A percentile compares a stretch with the other conserved stretches of the same genome.
These are phyloP conservation scores for Macropis europaea DNA, from an alignment of 2,888 invertebrate genomes.

Conservation along the genomic window DNA sequence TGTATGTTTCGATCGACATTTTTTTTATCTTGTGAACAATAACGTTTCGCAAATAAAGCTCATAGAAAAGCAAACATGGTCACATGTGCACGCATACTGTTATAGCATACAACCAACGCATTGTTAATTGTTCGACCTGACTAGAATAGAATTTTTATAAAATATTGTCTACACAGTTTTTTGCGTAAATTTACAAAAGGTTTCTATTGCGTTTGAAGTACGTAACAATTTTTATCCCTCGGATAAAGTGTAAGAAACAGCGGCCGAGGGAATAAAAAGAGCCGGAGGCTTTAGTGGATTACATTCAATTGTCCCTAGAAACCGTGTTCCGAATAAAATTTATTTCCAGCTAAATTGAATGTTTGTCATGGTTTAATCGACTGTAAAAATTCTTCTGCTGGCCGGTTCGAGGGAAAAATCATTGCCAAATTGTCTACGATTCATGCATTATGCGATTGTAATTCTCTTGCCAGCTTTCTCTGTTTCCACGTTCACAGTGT, in stretches of 20 bases:
- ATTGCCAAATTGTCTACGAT: constrained; percentile 47
- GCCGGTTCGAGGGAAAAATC: constrained; percentile 39
- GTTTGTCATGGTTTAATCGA: constrained; percentile 57
- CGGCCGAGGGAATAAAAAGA: neutral
- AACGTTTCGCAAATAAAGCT: no score
- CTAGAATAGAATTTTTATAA: no score
- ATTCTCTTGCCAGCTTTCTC: constrained; percentile 35
- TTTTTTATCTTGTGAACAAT: no score
- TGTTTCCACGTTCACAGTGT: constrained; percentile 14
- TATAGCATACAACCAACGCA: no score
- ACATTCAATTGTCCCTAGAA: constrained; percentile 13
- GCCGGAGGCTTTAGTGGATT: neutral
- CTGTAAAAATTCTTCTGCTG: constrained; percentile 42
- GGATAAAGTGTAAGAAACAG: neutral
- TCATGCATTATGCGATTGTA: constrained; percentile 30
- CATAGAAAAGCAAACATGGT: no score
- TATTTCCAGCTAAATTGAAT: constrained; percentile 43
- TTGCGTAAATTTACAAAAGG: no score
- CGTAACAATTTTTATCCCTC: neutral
- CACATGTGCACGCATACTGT: no score
- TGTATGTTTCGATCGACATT: no score
- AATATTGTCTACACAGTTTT: no score
- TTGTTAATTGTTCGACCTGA: no score
- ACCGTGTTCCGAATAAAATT: constrained; percentile 33
- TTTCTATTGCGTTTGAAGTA: no score